Base-by-base conservation (phyloP, 2,113 vertebrate species). In the Python bivittatus region DNA sequence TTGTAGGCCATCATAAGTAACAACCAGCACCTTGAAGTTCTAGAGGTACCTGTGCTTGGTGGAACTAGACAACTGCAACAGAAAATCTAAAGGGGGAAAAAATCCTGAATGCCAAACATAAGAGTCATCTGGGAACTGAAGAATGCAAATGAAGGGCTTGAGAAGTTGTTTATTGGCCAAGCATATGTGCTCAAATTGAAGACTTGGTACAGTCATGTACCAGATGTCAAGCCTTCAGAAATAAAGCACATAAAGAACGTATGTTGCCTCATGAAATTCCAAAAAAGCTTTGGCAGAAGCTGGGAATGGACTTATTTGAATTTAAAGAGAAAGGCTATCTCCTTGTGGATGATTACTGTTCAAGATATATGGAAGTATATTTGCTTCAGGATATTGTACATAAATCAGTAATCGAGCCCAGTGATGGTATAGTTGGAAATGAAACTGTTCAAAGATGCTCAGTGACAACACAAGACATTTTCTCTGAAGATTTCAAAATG, bases 221-320 rank as follows among this genome's bases (percentile, higher is more conserved):
- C 90, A 91, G 90, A 91, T 91, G 90, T 86, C 90, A 91, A 91
- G 44, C 42, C 29, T 86, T 91, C 57, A 86, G 58, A 91, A 91
- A 91, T 86, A 91, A 61, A 86, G 29, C 6, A 33, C 84, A 53
- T 23, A 86, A 52, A 64, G 57, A 86, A 27, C 4, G 29, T 91
- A 53, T 25, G 29, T 60, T 86, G 57, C 57, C 56, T 91, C 27
- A 38, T 83, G 72, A 53, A 61, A 91, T 52, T 53, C 56, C 42
- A 48, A 86, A 61, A 88, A 91, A 84, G 29, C 84, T 42, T 86
- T 91, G 57, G 44, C 25, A 86, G 42, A 91, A 85, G 57, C 84
- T 86, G 83, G 33, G 38, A 61, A 53, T 64, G 6, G 38, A 61
- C 57, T 64, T 90, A 25, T 90, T 86, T 44, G 15, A 53, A 86